A percentile compares a stretch with the other conserved stretches of the same genome.
phyloP scores from a whole-genome alignment of 2,113 vertebrate genomes.

The Plecotus auritus region DNA sequence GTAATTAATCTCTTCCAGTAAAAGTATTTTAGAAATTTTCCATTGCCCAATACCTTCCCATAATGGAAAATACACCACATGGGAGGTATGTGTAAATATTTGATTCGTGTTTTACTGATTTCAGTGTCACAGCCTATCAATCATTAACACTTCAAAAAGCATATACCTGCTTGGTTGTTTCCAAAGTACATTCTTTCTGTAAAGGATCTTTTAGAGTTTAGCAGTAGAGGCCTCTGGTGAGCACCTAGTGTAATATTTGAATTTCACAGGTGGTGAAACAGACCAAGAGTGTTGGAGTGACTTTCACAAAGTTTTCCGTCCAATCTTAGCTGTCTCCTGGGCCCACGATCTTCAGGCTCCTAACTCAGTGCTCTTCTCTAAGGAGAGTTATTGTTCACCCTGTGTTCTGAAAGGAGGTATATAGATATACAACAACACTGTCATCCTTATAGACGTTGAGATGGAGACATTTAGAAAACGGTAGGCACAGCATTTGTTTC shows the following conservation, averaged over 20 bases:
- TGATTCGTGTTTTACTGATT: constrained; percentile 60
- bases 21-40: constrained; percentile 72
- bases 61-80: constrained; percentile 58
- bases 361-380: neutral
- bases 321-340: neutral
- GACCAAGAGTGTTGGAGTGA: neutral
- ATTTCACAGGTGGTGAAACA: constrained; percentile 1
- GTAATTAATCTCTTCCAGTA: constrained; percentile 57
- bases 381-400: neutral
- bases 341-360: neutral
- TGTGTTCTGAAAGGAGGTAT: neutral
- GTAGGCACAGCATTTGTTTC: neutral
- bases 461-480: neutral
- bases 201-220: neutral
- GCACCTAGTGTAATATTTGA: neutral
- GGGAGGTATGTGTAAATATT: constrained; percentile 68
- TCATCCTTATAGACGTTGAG: neutral
- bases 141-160: constrained; percentile 68
- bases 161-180: constrained; percentile 45
- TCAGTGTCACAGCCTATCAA: constrained; percentile 55
- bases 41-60: constrained; percentile 62
- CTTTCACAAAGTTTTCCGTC: neutral
- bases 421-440: neutral
- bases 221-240: neutral
- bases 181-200: neutral